Conservation (phyloP, 2,888 invertebrate species). For the Emesis castigata region DNA sequence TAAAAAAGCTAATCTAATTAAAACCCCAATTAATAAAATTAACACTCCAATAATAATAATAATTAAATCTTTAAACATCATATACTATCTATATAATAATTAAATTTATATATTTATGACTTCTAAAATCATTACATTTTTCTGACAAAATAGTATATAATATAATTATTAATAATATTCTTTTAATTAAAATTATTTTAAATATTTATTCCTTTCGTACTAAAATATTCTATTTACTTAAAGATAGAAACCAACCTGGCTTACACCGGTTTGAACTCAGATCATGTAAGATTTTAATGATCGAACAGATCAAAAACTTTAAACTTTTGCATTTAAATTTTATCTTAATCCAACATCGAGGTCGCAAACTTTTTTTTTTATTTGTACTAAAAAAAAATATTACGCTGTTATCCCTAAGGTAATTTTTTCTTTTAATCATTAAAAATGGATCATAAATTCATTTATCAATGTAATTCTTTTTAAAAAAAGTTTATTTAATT, state of each 20-base stretch:
- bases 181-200: slow-evolving; percentile 82
- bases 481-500: slow-evolving; percentile 88
- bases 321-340: slow-evolving; percentile 91
- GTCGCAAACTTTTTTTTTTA: slow-evolving; percentile 94
- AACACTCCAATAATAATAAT: slow-evolving; percentile 82
- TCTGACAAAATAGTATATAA: slow-evolving; percentile 89
- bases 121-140: slow-evolving; percentile 93
- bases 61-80: slow-evolving; percentile 76
- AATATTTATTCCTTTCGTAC: slow-evolving; percentile 94
- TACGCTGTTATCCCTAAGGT: slow-evolving; percentile 96
- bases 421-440: slow-evolving; percentile 92
- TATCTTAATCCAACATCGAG: slow-evolving; percentile 97
- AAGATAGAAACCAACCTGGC: slow-evolving; percentile 96
- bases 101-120: slow-evolving; percentile 88
- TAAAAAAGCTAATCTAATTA: slow-evolving; percentile 92
- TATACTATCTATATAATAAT: slow-evolving; percentile 77
- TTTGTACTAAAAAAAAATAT: slow-evolving; percentile 93
- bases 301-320: slow-evolving; percentile 94
- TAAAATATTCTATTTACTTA: slow-evolving; percentile 88
- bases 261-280: slow-evolving; percentile 96
- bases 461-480: slow-evolving; percentile 75
- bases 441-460: slow-evolving; percentile 87
- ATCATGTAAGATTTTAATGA: slow-evolving; percentile 96
- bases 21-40: slow-evolving; percentile 88
- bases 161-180: slow-evolving; percentile 76